Evolutionary conservation across 2,113 vertebrate genomes (phyloP).

Genomic region (Leptosomus discolor): DNA sequence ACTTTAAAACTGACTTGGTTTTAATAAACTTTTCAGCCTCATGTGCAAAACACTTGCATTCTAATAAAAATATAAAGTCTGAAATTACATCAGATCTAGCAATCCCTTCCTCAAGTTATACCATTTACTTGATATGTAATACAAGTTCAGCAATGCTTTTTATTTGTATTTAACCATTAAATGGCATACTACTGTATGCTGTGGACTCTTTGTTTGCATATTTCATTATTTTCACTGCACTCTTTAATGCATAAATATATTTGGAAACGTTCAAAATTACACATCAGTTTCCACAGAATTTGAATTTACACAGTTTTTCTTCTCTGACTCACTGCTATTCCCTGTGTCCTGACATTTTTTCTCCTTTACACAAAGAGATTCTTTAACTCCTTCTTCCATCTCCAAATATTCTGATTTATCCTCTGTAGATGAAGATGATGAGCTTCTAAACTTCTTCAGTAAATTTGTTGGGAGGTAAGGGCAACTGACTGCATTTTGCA

Average conservation of each 20-base stretch:
- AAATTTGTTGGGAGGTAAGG: conserved; percentile 90
- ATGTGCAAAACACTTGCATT: conserved; percentile 84
- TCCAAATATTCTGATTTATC: conserved; percentile 98
- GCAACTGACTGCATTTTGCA: conserved; percentile 87
- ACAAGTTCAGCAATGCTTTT: conserved; percentile 71
- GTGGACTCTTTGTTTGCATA: conserved; percentile 77
- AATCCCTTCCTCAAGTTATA: conserved; percentile 65
- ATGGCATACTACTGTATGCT: conserved; percentile 72
- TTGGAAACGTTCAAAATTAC: conserved; percentile 80
- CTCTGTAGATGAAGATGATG: conserved; percentile 90
- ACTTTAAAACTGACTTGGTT: conserved; percentile 60
- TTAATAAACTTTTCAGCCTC: conserved; percentile 58
- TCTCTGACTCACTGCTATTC: conserved; percentile 90
- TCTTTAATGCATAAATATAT: conserved; percentile 80
- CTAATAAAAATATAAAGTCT: conserved; percentile 82
- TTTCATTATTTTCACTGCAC: conserved; percentile 78
- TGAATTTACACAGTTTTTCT: conserved; percentile 90
- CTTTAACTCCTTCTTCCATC: conserved; percentile 97
- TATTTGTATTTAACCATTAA: conserved; percentile 75
- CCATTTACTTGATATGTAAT: conserved; percentile 75
- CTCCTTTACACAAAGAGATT: conserved; percentile 92
- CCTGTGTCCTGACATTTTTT: conserved; percentile 89
- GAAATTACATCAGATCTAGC: conserved; percentile 69
- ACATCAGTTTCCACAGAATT: conserved; percentile 97
- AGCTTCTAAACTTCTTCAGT: conserved; percentile 89